Evolutionary conservation across 2,888 invertebrate species (phyloP), one percentile per base, ranked within the genome.

Genomic region (Cryptophagus acutangulus): DNA sequence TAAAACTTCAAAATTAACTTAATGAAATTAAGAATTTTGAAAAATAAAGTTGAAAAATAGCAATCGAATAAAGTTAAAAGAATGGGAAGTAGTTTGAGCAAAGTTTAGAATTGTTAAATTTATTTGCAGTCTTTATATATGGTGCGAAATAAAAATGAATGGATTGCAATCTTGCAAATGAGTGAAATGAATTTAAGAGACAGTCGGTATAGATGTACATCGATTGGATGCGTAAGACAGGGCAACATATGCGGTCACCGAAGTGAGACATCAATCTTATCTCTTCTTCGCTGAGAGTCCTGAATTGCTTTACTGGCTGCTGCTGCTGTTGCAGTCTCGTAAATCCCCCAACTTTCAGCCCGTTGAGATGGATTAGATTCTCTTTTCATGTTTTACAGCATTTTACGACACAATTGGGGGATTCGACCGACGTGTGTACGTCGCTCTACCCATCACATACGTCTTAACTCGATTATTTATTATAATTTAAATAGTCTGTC

Each of bases 301-400:
- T 47, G 54, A 62, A 61, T 61, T 59, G 62, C 58, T 57, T 55
- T 54, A 55, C 57, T 52, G 50, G 53, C 51, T 31, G 31, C 31
- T 52, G 52, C 52, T 40, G 36, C 49, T 45, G 48, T 52, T n/a
- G n/a, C n/a, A n/a, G n/a, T n/a, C n/a, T n/a, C 58, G 57, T 59
- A 62, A 61, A 59, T 59, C 58, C 55, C 43, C 45, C 49, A 59
- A 58, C 55, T 61, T 61, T 57, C 55, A 52, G 45, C 57, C 55
- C 55, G 57, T 59, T 57, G 55, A 59, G 60, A 62, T 61, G 61
- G 61, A 63, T 63, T 61, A 63, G 61, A 59, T 61, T 59, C 59
- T 53, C 57, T 52, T 58, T 60, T 57, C 60, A 49, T 59, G 62
- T 61, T 62, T 59, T 60, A 63, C 61, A 60, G 57, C 59, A 51